Percentiles rank a stretch among this genome's conserved stretches.
Evolutionary conservation across 2,113 vertebrate genomes (phyloP).

Genomic region (Saccopteryx leptura): DNA sequence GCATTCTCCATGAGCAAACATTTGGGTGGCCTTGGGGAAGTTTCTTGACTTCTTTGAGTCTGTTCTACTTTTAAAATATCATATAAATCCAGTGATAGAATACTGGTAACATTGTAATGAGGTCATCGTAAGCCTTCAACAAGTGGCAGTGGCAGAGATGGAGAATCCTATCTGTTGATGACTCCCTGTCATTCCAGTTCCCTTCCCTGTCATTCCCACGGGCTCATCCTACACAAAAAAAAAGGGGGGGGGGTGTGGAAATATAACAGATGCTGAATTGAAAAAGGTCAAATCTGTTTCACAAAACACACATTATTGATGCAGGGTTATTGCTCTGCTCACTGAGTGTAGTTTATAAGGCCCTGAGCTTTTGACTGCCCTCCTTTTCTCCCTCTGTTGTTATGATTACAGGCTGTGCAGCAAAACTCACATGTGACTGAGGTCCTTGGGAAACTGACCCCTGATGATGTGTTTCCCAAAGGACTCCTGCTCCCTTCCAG

Average conservation of each 20-base stretch:
- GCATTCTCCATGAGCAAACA: neutral
- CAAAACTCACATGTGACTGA: neutral
- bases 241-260: neutral
- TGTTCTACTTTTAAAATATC: neutral
- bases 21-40: neutral
- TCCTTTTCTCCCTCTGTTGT: neutral
- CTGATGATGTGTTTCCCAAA: neutral
- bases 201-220: neutral
- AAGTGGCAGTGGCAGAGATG: neutral
- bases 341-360: neutral
- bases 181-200: neutral
- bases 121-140: neutral
- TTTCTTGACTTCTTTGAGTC: neutral
- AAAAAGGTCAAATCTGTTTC: neutral
- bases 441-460: neutral
- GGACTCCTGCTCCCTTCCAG: neutral
- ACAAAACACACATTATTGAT: neutral
- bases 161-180: neutral
- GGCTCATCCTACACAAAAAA: neutral
- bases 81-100: neutral
- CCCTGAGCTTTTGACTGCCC: neutral
- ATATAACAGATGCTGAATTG: neutral
- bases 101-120: too few species aligned
- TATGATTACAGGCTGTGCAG: neutral
- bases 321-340: neutral